These are phyloP conservation scores for Nomada hirtipes DNA, from an alignment of 2,888 invertebrate species.

Conservation along the genomic window DNA sequence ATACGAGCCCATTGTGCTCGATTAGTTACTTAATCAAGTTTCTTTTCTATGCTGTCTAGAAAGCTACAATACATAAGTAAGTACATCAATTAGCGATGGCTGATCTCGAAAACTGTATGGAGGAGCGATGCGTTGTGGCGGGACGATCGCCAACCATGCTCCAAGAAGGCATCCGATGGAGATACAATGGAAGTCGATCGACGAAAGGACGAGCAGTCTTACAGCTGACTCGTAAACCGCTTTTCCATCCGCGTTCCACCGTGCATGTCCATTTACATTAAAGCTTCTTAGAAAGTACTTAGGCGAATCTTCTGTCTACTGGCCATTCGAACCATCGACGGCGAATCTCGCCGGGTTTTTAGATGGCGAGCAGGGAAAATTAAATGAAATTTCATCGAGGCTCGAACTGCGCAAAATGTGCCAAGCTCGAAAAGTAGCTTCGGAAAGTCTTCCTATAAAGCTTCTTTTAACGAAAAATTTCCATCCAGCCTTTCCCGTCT, in stretches of 20 bases:
- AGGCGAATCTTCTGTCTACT: constrained; percentile 37
- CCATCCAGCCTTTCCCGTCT: constrained; percentile 17
- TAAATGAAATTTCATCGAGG: constrained; percentile 41
- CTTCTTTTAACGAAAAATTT: constrained; percentile 61
- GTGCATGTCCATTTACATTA: constrained; percentile 52
- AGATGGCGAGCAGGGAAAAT: constrained; percentile 23
- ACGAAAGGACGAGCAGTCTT: constrained; percentile 29
- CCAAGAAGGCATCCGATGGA: constrained; percentile 28
- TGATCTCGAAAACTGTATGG: constrained; percentile 18
- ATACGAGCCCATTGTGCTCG: too few relatives aligned
- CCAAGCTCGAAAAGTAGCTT: constrained; percentile 48
- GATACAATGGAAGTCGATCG: constrained; percentile 34
- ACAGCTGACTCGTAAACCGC: constrained; percentile 44
- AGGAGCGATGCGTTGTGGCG: constrained; percentile 37
- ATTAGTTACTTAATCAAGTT: too few relatives aligned
- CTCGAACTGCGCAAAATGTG: constrained; percentile 5
- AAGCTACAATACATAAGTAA: constrained; percentile 31
- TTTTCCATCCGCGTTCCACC: not conserved
- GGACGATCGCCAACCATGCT: constrained; percentile 3
- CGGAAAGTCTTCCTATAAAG: constrained; percentile 55
- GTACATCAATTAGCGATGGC: constrained; percentile 49
- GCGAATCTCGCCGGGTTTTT: constrained; percentile 9
- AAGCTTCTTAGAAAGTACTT: constrained; percentile 53
- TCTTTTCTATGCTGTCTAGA: not conserved
- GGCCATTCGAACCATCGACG: constrained; percentile 20